A percentile compares a stretch with the other conserved stretches of the same genome.
Conservation (phyloP, 2,797 vertebrate genomes). For the Sciaenops ocellatus region DNA sequence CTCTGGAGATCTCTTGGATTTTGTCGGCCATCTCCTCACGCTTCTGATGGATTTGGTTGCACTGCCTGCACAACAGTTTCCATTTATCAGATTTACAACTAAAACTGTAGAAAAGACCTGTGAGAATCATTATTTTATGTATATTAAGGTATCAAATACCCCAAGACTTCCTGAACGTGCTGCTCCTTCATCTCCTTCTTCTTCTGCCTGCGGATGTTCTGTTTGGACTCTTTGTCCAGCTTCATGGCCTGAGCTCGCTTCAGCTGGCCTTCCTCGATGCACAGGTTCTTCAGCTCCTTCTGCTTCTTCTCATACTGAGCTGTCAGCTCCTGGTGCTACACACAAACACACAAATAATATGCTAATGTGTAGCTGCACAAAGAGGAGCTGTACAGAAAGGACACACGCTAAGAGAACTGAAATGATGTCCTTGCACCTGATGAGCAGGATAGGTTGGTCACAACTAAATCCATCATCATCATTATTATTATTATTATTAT, state of each 20-base stretch:
- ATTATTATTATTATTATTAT: too few relatives aligned
- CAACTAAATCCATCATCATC: too few relatives aligned
- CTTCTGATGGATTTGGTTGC: conserved; percentile 84
- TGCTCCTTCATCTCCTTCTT: conserved; percentile 84
- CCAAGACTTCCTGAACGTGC: conserved; percentile 78
- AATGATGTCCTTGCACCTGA: too few relatives aligned
- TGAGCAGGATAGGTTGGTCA: too few relatives aligned
- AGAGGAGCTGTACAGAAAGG: background rate
- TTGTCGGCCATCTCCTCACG: conserved; percentile 83
- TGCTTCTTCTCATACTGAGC: conserved; percentile 78
- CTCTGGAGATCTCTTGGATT: conserved; percentile 78
- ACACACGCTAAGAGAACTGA: too few relatives aligned
- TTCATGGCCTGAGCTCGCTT: conserved; percentile 82
- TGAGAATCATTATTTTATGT: background rate
- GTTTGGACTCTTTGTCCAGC: conserved; percentile 84
- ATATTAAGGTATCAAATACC: conserved; percentile 60
- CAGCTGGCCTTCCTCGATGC: conserved; percentile 79
- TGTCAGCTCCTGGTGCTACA: conserved; percentile 73
- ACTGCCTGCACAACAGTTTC: conserved; percentile 72
- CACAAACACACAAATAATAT: background rate
- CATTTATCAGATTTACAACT: background rate
- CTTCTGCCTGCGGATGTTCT: conserved; percentile 83
- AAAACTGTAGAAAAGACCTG: background rate
- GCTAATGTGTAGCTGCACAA: background rate
- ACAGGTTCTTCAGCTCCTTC: conserved; percentile 84